phyloP scores from a whole-genome alignment of 2,888 invertebrate genomes.

The Pyrocoelia pectoralis region DNA sequence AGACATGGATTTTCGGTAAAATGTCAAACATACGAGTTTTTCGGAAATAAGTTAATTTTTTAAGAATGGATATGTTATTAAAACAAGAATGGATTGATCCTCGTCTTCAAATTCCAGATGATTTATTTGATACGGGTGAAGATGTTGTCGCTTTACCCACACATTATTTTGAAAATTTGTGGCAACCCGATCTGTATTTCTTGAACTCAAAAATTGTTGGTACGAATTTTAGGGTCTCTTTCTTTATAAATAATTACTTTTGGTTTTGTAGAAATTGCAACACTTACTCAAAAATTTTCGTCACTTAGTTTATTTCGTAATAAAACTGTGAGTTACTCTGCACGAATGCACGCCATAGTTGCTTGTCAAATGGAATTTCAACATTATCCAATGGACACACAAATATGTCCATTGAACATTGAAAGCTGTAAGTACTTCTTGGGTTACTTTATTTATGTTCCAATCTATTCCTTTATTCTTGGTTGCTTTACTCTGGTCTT shows the following conservation, averaged over 20 bases:
- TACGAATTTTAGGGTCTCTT: conserved; percentile 53
- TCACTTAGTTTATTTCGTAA: conserved; percentile 82
- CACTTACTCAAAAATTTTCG: conserved; percentile 81
- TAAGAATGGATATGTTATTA: conserved; percentile 85
- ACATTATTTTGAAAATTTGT: conserved; percentile 83
- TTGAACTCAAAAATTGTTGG: conserved; percentile 86
- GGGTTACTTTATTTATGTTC: neutral
- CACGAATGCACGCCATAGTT: conserved; percentile 84
- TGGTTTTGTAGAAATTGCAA: conserved; percentile 74
- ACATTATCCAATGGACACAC: conserved; percentile 86
- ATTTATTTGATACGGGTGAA: conserved; percentile 82
- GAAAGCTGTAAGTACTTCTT: conserved; percentile 79
- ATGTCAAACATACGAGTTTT: neutral
- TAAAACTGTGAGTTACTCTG: conserved; percentile 81
- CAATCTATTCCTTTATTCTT: too few relatives aligned
- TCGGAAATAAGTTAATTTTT: conserved; percentile 23
- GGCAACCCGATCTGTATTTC: conserved; percentile 89
- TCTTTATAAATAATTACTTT: neutral
- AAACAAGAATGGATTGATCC: conserved; percentile 83
- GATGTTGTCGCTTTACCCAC: conserved; percentile 82
- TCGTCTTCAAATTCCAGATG: conserved; percentile 76
- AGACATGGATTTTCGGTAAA: conserved; percentile 87
- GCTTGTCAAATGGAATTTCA: conserved; percentile 90
- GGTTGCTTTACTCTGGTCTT: too few relatives aligned
- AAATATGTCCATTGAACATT: conserved; percentile 82